A percentile compares a stretch with the other conserved stretches of the same genome.
phyloP scores from a whole-genome alignment of 2,797 vertebrate genomes.

The Arctocebus calabarensis region DNA sequence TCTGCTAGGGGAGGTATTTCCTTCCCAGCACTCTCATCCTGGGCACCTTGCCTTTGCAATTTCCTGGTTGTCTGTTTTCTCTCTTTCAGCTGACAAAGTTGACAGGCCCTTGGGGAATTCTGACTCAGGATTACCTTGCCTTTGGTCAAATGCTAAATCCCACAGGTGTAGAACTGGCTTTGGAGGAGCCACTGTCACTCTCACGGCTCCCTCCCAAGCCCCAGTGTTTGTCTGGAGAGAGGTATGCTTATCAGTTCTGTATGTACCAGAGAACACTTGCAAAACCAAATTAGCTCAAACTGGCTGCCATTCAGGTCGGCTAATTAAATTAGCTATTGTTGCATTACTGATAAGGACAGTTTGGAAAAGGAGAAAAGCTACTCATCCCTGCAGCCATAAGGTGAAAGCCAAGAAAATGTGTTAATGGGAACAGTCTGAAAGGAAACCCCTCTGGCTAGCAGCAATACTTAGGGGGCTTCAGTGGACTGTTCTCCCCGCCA shows the following conservation, averaged over 20 bases:
- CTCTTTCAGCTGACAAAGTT: slow-evolving; percentile 50
- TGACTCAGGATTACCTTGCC: slow-evolving; percentile 34
- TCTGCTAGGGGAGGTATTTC: neutral
- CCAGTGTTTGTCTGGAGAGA: slow-evolving; percentile 68
- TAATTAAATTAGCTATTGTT: slow-evolving; percentile 86
- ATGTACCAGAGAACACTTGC: slow-evolving; percentile 73
- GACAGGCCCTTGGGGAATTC: neutral
- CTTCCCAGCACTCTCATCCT: neutral
- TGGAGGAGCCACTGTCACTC: neutral
- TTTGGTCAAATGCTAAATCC: slow-evolving; percentile 54
- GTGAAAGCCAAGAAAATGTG: slow-evolving; percentile 67
- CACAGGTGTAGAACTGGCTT: slow-evolving; percentile 20
- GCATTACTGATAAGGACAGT: slow-evolving; percentile 83
- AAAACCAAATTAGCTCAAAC: slow-evolving; percentile 81
- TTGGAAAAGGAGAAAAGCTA: slow-evolving; percentile 76
- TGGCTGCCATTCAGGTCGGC: slow-evolving; percentile 81
- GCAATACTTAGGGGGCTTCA: neutral
- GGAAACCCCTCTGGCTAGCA: neutral
- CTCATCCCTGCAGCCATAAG: slow-evolving; percentile 52
- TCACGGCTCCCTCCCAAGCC: neutral
- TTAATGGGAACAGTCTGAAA: slow-evolving; percentile 52
- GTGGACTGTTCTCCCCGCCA: neutral
- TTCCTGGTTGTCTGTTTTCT: slow-evolving; percentile 71
- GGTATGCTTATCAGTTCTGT: slow-evolving; percentile 78
- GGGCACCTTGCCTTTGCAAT: slow-evolving; percentile 58